These are phyloP conservation scores for Amphilophus citrinellus DNA, from an alignment of 2,113 vertebrate species.

Conservation along the genomic window DNA sequence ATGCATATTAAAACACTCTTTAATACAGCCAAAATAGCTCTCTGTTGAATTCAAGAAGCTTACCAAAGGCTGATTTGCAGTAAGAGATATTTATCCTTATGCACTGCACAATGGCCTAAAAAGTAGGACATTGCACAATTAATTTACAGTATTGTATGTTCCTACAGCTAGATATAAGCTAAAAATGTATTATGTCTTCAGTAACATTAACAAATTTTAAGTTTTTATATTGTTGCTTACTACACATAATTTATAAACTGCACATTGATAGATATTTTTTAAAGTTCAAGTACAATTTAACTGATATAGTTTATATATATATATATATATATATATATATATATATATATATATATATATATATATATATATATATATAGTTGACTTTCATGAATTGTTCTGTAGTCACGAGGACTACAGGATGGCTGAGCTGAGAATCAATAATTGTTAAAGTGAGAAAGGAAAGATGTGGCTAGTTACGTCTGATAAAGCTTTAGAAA, in stretches of 20 bases:
- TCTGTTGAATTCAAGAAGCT: constrained; percentile 10
- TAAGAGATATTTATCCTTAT: neutral
- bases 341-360: too few relatives aligned
- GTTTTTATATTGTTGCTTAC: neutral
- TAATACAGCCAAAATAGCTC: neutral
- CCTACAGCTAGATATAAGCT: neutral
- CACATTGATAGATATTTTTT: too few relatives aligned
- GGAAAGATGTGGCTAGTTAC: neutral
- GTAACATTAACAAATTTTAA: neutral
- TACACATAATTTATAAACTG: too few relatives aligned
- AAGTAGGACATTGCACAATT: neutral
- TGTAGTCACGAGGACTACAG: neutral
- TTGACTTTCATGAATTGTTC: too few relatives aligned
- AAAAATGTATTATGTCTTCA: neutral
- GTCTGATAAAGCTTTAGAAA: neutral
- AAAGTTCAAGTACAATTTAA: too few relatives aligned
- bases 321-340: too few relatives aligned
- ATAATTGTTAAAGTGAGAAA: too few relatives aligned
- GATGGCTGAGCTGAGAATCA: too few relatives aligned
- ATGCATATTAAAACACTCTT: constrained; percentile 44
- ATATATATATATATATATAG: too few relatives aligned
- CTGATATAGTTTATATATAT: too few relatives aligned
- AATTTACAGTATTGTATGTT: neutral
- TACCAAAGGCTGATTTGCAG: neutral
- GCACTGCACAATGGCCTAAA: neutral